Percentiles rank a stretch among this genome's conserved stretches.
Conservation (phyloP, 2,113 vertebrate species). For the Urocitellus parryii region DNA sequence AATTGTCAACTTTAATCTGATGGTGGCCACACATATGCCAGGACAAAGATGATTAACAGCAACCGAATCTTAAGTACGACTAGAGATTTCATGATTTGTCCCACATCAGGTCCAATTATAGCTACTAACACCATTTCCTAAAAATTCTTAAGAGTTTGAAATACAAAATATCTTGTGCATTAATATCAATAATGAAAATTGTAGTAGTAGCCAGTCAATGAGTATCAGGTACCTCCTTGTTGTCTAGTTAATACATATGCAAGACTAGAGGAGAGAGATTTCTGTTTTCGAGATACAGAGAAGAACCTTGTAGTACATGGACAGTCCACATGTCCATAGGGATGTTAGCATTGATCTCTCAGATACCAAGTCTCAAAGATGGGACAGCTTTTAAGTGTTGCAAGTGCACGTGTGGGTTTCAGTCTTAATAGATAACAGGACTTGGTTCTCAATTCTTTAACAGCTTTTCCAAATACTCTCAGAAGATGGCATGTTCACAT, state of each 20-base stretch:
- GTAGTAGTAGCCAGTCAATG: background rate
- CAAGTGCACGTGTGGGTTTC: background rate
- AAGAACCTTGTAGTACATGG: background rate
- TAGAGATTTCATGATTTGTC: background rate
- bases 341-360: background rate
- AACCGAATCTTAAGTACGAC: background rate
- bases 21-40: background rate
- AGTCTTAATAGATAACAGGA: background rate
- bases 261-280: background rate
- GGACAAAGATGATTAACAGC: background rate
- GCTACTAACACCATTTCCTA: background rate
- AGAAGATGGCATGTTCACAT: background rate
- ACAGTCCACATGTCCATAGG: background rate
- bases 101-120: background rate
- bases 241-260: background rate
- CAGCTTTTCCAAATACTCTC: background rate
- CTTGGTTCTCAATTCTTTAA: background rate
- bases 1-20: background rate
- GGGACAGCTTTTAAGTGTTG: background rate
- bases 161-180: background rate
- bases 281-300: background rate
- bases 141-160: background rate
- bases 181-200: background rate
- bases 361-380: background rate
- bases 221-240: background rate